Percentiles rank a stretch among this genome's conserved stretches.
These are phyloP conservation scores for Typhlichthys eigenmanni DNA, from an alignment of 2,797 vertebrate species.

Conservation along the genomic window DNA sequence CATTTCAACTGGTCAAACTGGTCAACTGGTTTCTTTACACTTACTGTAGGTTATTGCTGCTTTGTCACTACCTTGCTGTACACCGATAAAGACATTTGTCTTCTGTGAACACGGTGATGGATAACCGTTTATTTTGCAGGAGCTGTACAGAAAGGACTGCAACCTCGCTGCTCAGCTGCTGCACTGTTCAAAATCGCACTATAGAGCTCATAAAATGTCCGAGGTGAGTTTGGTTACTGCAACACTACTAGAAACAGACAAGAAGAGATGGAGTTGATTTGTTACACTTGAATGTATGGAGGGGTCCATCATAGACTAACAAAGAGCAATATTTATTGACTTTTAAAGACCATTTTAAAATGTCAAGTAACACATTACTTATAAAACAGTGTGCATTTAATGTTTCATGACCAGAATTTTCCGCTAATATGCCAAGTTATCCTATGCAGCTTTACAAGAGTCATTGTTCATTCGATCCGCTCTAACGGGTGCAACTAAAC, in stretches of 20 bases:
- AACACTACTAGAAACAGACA: not conserved
- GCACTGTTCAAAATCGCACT: slow-evolving; percentile 91
- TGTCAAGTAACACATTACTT: no score
- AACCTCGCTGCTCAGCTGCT: slow-evolving; percentile 94
- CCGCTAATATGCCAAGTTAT: no score
- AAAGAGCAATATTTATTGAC: no score
- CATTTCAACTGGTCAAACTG: not conserved
- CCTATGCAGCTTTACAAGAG: no score
- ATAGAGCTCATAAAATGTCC: slow-evolving; percentile 89
- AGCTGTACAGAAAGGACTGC: slow-evolving; percentile 95
- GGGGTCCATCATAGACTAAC: no score
- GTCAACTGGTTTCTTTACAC: not conserved
- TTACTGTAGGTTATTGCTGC: slow-evolving; percentile 9
- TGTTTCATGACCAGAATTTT: no score
- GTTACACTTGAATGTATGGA: no score
- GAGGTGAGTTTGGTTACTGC: slow-evolving; percentile 80
- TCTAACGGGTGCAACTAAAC: no score
- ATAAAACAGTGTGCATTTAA: no score
- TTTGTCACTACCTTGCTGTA: not conserved
- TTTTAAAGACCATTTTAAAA: no score
- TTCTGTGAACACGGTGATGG: slow-evolving; percentile 9
- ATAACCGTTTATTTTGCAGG: slow-evolving; percentile 72
- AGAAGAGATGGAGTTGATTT: not conserved
- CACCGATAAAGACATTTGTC: not conserved
- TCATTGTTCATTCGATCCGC: no score